A percentile compares a stretch with the other conserved stretches of the same genome.
Conservation (phyloP, 1,140 invertebrate species). For the Proales similis region DNA sequence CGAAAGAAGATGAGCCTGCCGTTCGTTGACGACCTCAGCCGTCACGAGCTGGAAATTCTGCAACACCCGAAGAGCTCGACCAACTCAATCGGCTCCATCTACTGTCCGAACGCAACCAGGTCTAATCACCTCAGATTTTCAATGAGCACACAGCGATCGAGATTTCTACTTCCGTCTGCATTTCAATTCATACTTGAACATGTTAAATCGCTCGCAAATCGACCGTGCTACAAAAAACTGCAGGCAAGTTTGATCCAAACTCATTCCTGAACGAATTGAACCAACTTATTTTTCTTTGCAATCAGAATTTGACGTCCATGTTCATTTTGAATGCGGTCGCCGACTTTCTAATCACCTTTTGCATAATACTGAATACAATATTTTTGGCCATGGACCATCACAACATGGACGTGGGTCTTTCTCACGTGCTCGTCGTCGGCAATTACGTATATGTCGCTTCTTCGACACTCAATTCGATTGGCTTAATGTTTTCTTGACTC, state of each 20-base stretch:
- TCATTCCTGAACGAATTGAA: neutral
- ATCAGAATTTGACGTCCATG: too few relatives aligned
- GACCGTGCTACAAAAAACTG: slow-evolving; percentile 6
- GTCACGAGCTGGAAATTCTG: too few relatives aligned
- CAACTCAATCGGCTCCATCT: too few relatives aligned
- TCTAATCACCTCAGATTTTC: too few relatives aligned
- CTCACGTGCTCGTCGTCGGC: slow-evolving; percentile 57
- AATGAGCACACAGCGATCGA: too few relatives aligned
- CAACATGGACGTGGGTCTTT: slow-evolving; percentile 52
- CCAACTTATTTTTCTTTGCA: neutral
- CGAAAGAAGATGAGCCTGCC: too few relatives aligned
- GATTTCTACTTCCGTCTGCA: too few relatives aligned
- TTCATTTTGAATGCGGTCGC: slow-evolving; percentile 91
- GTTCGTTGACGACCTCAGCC: too few relatives aligned
- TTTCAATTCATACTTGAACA: too few relatives aligned
- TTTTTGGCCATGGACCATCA: slow-evolving; percentile 97
- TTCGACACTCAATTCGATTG: slow-evolving; percentile 53
- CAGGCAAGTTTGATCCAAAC: neutral
- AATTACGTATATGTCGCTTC: slow-evolving; percentile 27
- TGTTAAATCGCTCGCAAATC: too few relatives aligned
- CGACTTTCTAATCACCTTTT: slow-evolving; percentile 88
- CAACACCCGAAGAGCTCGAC: too few relatives aligned
- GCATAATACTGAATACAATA: slow-evolving; percentile 87
- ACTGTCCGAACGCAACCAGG: too few relatives aligned
- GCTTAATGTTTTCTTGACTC: slow-evolving; percentile 78